Base-by-base conservation (phyloP, 2,888 invertebrate species). In the Tribolium freemani region DNA sequence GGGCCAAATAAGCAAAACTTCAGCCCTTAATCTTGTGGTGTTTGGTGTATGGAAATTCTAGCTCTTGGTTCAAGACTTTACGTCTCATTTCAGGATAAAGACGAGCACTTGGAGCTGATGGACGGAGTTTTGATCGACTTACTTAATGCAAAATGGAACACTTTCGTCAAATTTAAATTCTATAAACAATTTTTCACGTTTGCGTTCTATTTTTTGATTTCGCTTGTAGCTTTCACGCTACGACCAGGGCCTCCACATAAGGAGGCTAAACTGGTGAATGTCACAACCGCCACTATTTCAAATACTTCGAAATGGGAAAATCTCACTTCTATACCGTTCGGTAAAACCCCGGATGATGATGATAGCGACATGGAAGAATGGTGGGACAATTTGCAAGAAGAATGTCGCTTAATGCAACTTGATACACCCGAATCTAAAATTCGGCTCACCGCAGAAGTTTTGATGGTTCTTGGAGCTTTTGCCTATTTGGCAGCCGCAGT, bases 131-230 rank as follows among this genome's bases (percentile, higher is more conserved):
- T 99, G 53, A 95, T 97, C 13, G 97, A 98, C 85, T 90, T 99
- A 10, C 87, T 99, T 8, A 94, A 97, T 84, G 97, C 97, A 2
- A 99, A 99, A 88, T 99, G 99, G 99, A 96, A 97, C 82, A 95
- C 97, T 0, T 99, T 98, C 85, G 97, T 97, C 1, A 96, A 96
- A 87, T 94, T 93, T 75, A 95, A 97, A 73, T 98, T 98, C 87
- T 97, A 97, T 86, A 90, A 94, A 3, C 95, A 98, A 83, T 97
- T 99, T 85, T 92, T 95, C 74, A 89, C 96, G 66, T 99, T 99
- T 86, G 91, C 94, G 8, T 91, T 94, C 73, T 98, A 99, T 86
- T 99, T 98, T 84, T 83, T 96, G 26, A 90, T 97, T 54, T 96
- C 98, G 2, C 87, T 97, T 74, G 90, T 94, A 5, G 95, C 97